Base-by-base conservation (phyloP, 2,888 invertebrate species). In the Spodoptera exigua region DNA sequence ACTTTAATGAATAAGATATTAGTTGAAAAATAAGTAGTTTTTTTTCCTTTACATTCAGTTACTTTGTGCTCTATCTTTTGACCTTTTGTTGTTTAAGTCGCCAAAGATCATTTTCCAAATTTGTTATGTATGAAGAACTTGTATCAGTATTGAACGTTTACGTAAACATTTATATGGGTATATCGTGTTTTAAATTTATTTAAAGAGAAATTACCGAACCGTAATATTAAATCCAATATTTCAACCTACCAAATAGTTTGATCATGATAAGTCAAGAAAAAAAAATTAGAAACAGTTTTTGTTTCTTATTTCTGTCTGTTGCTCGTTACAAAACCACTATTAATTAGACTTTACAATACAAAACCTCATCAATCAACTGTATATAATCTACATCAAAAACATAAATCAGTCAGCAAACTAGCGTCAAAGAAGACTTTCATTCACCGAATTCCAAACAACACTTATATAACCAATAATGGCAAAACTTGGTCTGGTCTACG, bases 381-480 rank as follows among this genome's bases (percentile, higher is more conserved):
- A 5, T 7, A 4, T 11, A 27, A 27, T 27, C 27, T 11, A 32
- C 41, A 11, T 7, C 11, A 21, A 17, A 4, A 13, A 27, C 27
- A 27, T 27, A 27, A 27, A 27, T 27, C 27, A 27, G 9, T 27
- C 27, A 27, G 9, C 11, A n/a, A 55, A 63, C 37, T 58, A 41
- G 36, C 32, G 48, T 54, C 56, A 68, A 59, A 56, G 46, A n/a
- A 39, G 49, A 43, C 46, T 51, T 35, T 56, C 56, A 46, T 58
- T 72, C 49, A 72, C 61, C 52, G 71, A 69, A 68, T 56, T 63
- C 46, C 44, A 40, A 58, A 44, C 62, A 62, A 58, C 51, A 49
- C 27, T 66, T 37, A 54, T 66, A 51, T 70, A 56, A 72, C 51
- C 65, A 69, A 68, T 69, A 70, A 66, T 68, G 61, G 63, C 61